A percentile compares a stretch with the other conserved stretches of the same genome.
Evolutionary conservation across 2,888 invertebrate genomes (phyloP).

Genomic region (Antitype chi): DNA sequence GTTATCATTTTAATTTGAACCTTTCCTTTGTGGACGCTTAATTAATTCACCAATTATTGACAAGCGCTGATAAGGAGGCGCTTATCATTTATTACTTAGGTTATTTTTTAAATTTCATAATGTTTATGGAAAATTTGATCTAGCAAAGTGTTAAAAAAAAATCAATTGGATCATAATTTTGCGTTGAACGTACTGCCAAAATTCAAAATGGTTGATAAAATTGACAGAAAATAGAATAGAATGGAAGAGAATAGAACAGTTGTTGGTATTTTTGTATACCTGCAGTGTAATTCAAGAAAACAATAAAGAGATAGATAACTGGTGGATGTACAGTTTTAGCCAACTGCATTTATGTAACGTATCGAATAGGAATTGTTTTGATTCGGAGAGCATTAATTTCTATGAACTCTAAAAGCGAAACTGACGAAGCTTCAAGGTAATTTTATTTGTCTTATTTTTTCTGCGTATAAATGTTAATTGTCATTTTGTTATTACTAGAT

Average conservation of each 20-base stretch:
- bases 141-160: background rate
- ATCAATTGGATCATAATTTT: constrained; percentile 18
- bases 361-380: constrained; percentile 78
- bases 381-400: constrained; percentile 82
- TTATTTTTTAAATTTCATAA: background rate
- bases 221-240: constrained; percentile 80
- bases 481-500: constrained; percentile 30
- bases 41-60: background rate
- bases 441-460: constrained; percentile 61
- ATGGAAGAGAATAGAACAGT: constrained; percentile 77
- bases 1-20: background rate
- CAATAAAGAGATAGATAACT: constrained; percentile 59
- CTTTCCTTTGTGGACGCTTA: background rate
- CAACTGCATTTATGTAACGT: constrained; percentile 78
- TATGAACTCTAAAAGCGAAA: constrained; percentile 90
- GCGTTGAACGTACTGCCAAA: constrained; percentile 67
- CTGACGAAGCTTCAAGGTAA: constrained; percentile 91
- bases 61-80: background rate
- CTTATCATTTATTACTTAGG: background rate
- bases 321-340: constrained; percentile 75
- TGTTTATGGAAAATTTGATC: background rate
- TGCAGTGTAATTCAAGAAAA: constrained; percentile 77
- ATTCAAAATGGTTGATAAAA: constrained; percentile 81
- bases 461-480: constrained; percentile 24
- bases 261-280: constrained; percentile 81